Evolutionary conservation across 2,113 vertebrate genomes (phyloP), one percentile per base, ranked within the genome.

Genomic region (Gobiocypris rarus): DNA sequence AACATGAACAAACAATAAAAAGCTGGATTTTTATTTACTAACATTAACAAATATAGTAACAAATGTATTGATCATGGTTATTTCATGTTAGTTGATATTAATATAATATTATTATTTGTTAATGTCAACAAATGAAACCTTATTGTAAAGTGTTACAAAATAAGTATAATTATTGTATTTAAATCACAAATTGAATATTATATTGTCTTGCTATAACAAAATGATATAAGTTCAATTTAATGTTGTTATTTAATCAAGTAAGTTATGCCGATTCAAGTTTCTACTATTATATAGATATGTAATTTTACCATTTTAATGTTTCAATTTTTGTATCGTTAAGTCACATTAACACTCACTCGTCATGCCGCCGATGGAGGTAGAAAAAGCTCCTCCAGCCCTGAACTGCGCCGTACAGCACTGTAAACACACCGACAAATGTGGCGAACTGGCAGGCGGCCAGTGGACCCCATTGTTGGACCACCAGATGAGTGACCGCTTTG

Each of bases 401-500:
- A 50, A 93, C 94, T 0, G 94, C 95, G 0, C 93, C 93, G 88
- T 95, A 94, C 88, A 95, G 86, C 71, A 93, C 94, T 17, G 93
- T 94, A 86, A 95, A 95, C 56, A 95, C 93, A 0, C 94, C 95
- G 1, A 94, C 94, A n/a, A 95, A 95, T 0, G 95, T 95, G 63
- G 90, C 88, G 88, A 93, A 93, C 91, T 95, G 95, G 56, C 95
- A 95, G 69, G 93, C 94, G 0, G 94, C 92, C 24, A 87, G 92
- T 0, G 94, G 93, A 2, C 95, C 95, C 95, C 95, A 95, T 86
- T 94, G 91, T 81, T 92, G 91, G 56, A 95, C 89, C 78, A 95
- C 91, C 82, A 95, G 58, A 31, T 90, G 93, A 1, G 90, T 83
- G 26, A 88, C 73, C 26, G 86, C 89, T 1, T 74, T 87, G 4